Conservation (phyloP, 2,888 invertebrate species). For the Noctua pronuba region DNA sequence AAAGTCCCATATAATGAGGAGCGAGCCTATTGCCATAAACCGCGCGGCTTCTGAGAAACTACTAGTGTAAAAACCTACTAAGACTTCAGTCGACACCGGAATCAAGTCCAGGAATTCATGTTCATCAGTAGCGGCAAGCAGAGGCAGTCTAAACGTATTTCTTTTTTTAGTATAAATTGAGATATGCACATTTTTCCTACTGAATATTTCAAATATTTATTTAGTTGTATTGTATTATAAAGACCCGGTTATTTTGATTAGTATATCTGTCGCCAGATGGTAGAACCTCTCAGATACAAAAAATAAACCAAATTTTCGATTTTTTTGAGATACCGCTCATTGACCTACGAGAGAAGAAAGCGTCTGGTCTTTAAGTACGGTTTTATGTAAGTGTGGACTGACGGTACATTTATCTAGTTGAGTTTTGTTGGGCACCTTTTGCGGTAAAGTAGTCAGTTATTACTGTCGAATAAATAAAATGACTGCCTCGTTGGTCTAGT, state of each 20-base stretch:
- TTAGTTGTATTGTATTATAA: neutral
- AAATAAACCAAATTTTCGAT: fast-evolving
- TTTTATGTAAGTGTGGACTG: constrained; percentile 32
- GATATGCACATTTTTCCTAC: neutral
- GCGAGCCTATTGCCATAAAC: neutral
- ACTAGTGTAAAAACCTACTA: neutral
- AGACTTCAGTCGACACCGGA: neutral
- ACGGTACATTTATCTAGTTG: constrained; percentile 17
- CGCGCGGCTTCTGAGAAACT: neutral
- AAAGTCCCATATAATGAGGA: neutral
- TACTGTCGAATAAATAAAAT: neutral
- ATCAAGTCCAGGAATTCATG: neutral
- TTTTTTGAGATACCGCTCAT: neutral
- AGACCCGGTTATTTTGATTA: neutral
- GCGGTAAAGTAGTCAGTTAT: neutral
- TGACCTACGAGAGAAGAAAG: neutral
- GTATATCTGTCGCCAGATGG: neutral
- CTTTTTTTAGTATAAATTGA: neutral
- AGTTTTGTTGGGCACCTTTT: constrained; percentile 14
- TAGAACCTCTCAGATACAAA: neutral
- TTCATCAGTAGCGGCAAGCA: too few species aligned
- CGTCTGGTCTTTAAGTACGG: constrained; percentile 20
- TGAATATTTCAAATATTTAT: neutral
- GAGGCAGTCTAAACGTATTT: neutral
- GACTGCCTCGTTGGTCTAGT: neutral